Percentiles rank a stretch among this genome's conserved stretches.
Conservation (phyloP, 2,113 vertebrate genomes). For the Siniperca chuatsi region DNA sequence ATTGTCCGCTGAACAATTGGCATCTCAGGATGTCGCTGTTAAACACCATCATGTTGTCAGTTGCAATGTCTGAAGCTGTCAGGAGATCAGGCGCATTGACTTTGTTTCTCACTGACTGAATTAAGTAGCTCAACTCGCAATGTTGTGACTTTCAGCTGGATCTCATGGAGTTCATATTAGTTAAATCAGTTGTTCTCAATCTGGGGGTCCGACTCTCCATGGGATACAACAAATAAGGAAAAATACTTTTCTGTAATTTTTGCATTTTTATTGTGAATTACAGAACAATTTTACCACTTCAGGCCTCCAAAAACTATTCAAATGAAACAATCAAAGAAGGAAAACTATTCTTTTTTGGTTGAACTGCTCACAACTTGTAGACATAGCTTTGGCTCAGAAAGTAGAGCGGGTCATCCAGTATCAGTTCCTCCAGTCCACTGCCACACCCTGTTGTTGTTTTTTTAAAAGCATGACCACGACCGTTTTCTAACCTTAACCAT, state of each 20-base stretch:
- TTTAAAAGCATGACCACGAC: background rate
- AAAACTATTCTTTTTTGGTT: background rate
- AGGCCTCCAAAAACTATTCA: background rate
- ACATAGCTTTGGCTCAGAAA: background rate
- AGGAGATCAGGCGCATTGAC: background rate
- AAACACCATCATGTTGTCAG: conserved; percentile 17
- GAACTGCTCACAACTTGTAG: background rate
- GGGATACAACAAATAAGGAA: background rate
- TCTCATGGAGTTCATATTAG: conserved; percentile 24
- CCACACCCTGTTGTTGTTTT: background rate
- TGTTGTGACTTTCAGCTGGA: conserved; percentile 33
- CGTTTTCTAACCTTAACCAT: background rate
- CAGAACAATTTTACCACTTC: background rate
- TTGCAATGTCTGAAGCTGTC: background rate
- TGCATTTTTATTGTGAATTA: background rate
- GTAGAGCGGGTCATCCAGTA: no score
- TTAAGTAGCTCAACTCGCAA: background rate
- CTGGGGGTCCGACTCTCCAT: background rate
- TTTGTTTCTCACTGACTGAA: background rate
- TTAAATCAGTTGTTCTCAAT: conserved; percentile 2
- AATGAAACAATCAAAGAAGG: background rate
- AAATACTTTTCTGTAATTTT: background rate
- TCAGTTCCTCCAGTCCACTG: background rate
- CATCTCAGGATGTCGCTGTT: background rate
- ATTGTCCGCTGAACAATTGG: background rate